phyloP scores from a whole-genome alignment of 2,797 vertebrate species.

The Falco biarmicus region DNA sequence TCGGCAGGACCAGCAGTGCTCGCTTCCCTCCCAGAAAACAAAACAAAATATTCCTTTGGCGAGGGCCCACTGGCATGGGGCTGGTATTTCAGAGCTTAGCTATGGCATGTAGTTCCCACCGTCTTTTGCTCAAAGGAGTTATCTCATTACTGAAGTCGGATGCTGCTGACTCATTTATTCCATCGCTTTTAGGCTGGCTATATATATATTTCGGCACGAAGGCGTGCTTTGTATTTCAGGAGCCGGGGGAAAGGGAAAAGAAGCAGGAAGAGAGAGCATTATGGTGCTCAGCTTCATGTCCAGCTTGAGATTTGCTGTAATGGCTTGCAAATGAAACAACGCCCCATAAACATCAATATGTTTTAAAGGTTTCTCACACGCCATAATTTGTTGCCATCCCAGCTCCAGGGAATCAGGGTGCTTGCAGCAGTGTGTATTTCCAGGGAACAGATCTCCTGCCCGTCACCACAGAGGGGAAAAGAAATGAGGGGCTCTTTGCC shows the following conservation, averaged over 20 bases:
- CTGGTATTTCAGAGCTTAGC: not conserved
- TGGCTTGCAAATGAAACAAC: not conserved
- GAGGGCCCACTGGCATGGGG: not conserved
- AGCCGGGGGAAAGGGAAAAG: not conserved
- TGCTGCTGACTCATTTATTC: constrained; percentile 17
- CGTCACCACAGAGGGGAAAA: not conserved
- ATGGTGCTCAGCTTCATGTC: not conserved
- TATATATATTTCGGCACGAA: not conserved
- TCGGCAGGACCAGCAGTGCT: not conserved
- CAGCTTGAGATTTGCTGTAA: not conserved
- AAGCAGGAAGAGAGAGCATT: not conserved
- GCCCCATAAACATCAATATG: not conserved
- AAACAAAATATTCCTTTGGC: not conserved
- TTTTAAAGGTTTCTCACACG: not conserved
- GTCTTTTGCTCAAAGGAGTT: not conserved
- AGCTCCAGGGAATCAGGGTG: not conserved
- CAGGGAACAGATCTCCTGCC: not conserved
- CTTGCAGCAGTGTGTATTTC: not conserved
- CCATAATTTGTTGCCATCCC: fast-evolving
- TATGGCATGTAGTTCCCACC: not conserved
- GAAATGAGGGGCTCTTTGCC: not conserved
- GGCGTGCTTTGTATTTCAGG: not conserved
- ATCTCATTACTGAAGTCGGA: not conserved
- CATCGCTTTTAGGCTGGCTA: not conserved
- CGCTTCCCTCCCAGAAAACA: not conserved